Percentiles rank a stretch among this genome's conserved stretches.
These are phyloP conservation scores for Mimumesa dahlbomi DNA, from an alignment of 2,888 invertebrate species.

Conservation along the genomic window DNA sequence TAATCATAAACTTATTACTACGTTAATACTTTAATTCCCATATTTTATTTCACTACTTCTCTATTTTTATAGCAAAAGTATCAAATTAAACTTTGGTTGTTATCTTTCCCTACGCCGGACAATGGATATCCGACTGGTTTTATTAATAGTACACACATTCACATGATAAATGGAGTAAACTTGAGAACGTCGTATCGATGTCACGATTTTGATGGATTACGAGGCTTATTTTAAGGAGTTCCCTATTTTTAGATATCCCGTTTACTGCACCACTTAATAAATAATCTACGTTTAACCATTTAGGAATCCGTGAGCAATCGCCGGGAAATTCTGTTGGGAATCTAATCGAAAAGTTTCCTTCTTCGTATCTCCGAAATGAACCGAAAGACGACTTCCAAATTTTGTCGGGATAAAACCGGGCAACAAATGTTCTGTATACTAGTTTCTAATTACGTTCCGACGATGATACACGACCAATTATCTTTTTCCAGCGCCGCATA, in stretches of 20 bases:
- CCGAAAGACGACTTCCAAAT: too few species aligned
- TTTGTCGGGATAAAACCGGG: neutral
- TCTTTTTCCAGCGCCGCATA: constrained; percentile 9
- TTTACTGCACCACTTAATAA: constrained; percentile 2
- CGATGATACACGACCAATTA: constrained; percentile 6
- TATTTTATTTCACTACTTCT: too few species aligned
- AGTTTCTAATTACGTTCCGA: constrained; percentile 1
- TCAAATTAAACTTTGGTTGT: constrained; percentile 13
- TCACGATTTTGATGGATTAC: constrained; percentile 32
- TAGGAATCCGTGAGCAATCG: too few species aligned
- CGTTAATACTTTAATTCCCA: too few species aligned
- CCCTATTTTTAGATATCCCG: constrained; percentile 40
- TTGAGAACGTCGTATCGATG: constrained; percentile 9
- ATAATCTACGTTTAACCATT: too few species aligned
- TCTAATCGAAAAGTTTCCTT: too few species aligned
- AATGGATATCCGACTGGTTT: constrained; percentile 9
- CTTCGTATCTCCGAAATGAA: too few species aligned
- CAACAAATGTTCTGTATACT: constrained; percentile 12
- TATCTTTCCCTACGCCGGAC: constrained; percentile 24
- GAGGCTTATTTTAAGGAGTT: constrained; percentile 30
- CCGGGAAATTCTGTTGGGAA: too few species aligned
- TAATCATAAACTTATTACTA: too few species aligned
- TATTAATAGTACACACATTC: constrained; percentile 3
- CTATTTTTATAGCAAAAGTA: neutral
- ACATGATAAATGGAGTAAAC: constrained; percentile 33